A percentile compares a stretch with the other conserved stretches of the same genome.
Evolutionary conservation across 1,140 invertebrate species (phyloP).

Genomic region (Diprion similis): DNA sequence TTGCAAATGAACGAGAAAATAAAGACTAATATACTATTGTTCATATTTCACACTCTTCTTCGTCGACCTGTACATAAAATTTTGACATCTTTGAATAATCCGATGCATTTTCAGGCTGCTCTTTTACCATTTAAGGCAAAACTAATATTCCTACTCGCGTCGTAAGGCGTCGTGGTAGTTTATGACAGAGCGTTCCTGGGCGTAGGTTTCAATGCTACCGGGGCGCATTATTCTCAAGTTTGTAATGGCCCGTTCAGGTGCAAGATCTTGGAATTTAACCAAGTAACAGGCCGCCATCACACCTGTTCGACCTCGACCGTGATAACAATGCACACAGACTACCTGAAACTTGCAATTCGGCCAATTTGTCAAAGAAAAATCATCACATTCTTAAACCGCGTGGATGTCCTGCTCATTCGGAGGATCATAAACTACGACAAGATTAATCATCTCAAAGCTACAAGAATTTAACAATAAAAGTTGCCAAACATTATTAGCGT

Average conservation of each 20-base stretch:
- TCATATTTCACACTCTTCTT: too few relatives aligned
- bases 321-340: slow-evolving; percentile 73
- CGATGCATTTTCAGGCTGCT: too few relatives aligned
- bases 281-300: slow-evolving; percentile 76
- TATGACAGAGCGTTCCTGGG: slow-evolving; percentile 69
- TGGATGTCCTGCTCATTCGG: too few relatives aligned
- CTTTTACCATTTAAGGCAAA: too few relatives aligned
- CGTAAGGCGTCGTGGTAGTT: slow-evolving; percentile 67
- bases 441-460: too few relatives aligned
- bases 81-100: too few relatives aligned
- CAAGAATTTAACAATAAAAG: background rate
- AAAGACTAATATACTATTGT: too few relatives aligned
- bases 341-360: slow-evolving; percentile 53
- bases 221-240: slow-evolving; percentile 68
- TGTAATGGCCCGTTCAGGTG: slow-evolving; percentile 69
- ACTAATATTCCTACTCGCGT: slow-evolving; percentile 28
- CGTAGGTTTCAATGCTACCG: slow-evolving; percentile 72
- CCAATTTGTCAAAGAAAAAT: too few relatives aligned
- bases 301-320: slow-evolving; percentile 73
- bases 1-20: too few relatives aligned
- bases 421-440: too few relatives aligned
- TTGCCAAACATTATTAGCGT: background rate
- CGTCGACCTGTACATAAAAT: too few relatives aligned
- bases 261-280: slow-evolving; percentile 66
- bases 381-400: too few relatives aligned